Evolutionary conservation across 2,113 vertebrate genomes (phyloP).

Genomic region (Rhabdomys dilectus): DNA sequence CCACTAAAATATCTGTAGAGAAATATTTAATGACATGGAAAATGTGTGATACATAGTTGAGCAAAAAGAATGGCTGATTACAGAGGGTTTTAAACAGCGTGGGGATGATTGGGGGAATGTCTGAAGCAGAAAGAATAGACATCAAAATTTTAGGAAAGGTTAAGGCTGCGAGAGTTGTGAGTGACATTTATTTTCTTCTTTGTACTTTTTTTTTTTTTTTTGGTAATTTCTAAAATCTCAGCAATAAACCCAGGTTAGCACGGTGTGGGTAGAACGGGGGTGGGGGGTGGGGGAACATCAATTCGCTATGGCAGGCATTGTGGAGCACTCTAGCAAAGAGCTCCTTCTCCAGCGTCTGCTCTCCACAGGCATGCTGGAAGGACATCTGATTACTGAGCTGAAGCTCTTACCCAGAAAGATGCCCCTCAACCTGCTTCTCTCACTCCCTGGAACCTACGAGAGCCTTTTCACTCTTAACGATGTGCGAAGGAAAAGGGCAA

Average conservation of each 20-base stretch:
- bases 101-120: neutral
- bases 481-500: slow-evolving; percentile 38
- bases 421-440: neutral
- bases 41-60: slow-evolving; percentile 17
- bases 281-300: neutral
- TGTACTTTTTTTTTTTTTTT: slow-evolving; percentile 18
- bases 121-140: slow-evolving; percentile 2
- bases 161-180: neutral
- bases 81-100: neutral
- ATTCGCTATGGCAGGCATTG: neutral
- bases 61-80: neutral
- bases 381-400: no score
- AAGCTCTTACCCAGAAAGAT: neutral
- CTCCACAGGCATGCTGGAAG: neutral
- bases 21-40: slow-evolving; percentile 32
- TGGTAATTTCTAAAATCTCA: neutral
- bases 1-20: slow-evolving; percentile 63
- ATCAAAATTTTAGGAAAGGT: slow-evolving; percentile 39
- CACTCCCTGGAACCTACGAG: neutral
- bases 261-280: no score
- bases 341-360: neutral
- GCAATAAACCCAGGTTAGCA: neutral
- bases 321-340: neutral
- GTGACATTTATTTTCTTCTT: slow-evolving; percentile 12
- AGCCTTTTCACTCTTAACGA: slow-evolving; percentile 56